Base-by-base conservation (phyloP, 2,888 invertebrate genomes). In the Amphipyra berbera region DNA sequence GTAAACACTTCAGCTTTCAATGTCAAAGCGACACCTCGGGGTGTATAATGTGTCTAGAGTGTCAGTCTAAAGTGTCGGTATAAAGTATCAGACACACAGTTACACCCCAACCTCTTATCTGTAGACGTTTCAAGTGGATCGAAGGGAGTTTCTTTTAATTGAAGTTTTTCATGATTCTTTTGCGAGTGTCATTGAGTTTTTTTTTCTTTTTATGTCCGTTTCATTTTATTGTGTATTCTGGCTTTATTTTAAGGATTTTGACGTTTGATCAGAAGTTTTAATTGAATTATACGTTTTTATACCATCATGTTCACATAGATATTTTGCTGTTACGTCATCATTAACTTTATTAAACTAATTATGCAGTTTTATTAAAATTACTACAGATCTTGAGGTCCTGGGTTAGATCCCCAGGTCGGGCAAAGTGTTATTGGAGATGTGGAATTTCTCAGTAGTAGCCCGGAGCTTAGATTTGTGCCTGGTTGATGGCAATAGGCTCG, bases 101-200 rank as follows among this genome's bases (percentile, higher is more conserved):
- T 62, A 75, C 75, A 65, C 73, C 78, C 69, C 44, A 46, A 47
- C 61, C 71, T 62, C 69, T 70, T 60, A 66, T 61, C 69, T 66
- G 21, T 52, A 68, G 65, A 68, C 68, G 44, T n/a, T 69, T 78
- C 59, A 44, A 78, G 78, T 67, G 59, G 71, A 69, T 67, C 56
- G 72, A 67, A 71, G 52, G 44, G 61, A 68, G 38, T 63, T 67
- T 54, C 66, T 78, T 79, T 75, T 75, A 74, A 77, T 77, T 75
- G 67, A 72, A 68, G 67, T 72, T 66, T 64, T 61, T 65, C 53
- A 48, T 50, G 48, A 63, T 76, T 57, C 50, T 41, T 67, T 58
- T 47, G 45, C 7, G 46, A 76, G 58, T 52, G 21, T 49, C 54
- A 44, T 68, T 75, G 66, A 70, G 44, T 27, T 37, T 49, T 54